phyloP scores from a whole-genome alignment of 1,140 invertebrate genomes.

The Latrodectus geometricus region DNA sequence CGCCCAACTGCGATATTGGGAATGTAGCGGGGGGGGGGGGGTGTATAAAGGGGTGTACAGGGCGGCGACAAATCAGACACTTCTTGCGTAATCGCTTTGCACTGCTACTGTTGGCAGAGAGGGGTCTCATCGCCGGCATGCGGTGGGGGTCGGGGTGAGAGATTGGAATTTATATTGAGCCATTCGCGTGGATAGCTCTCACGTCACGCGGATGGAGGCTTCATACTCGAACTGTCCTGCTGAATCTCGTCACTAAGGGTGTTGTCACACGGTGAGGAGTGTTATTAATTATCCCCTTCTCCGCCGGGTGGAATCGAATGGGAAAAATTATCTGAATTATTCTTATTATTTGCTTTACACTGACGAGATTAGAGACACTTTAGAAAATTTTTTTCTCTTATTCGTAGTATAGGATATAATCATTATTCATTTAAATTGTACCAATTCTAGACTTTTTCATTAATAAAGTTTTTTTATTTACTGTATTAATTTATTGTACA shows the following conservation, averaged over 20 bases:
- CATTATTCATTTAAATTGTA: too few species aligned
- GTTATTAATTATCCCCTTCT: background rate
- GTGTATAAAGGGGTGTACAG: background rate
- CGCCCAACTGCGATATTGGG: background rate
- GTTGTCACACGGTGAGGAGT: background rate
- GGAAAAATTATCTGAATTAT: too few species aligned
- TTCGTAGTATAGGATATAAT: too few species aligned
- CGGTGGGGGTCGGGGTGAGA: background rate
- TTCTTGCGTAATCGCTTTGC: slow-evolving; percentile 39
- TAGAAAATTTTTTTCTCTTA: too few species aligned
- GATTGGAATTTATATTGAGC: slow-evolving; percentile 15
- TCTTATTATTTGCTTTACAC: too few species aligned
- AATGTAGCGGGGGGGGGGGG: background rate
- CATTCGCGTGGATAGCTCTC: background rate
- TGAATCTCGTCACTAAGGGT: background rate
- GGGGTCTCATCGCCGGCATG: background rate
- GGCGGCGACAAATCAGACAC: slow-evolving; percentile 45
- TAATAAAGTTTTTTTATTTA: too few species aligned
- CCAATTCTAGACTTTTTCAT: too few species aligned
- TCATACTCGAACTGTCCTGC: background rate
- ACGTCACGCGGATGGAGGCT: background rate
- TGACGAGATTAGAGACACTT: too few species aligned
- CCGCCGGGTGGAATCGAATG: background rate
- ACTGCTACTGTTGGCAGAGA: slow-evolving; percentile 9
- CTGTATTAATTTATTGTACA: too few species aligned